phyloP scores from a whole-genome alignment of 2,888 invertebrate species.

The Drymonia ruficornis region DNA sequence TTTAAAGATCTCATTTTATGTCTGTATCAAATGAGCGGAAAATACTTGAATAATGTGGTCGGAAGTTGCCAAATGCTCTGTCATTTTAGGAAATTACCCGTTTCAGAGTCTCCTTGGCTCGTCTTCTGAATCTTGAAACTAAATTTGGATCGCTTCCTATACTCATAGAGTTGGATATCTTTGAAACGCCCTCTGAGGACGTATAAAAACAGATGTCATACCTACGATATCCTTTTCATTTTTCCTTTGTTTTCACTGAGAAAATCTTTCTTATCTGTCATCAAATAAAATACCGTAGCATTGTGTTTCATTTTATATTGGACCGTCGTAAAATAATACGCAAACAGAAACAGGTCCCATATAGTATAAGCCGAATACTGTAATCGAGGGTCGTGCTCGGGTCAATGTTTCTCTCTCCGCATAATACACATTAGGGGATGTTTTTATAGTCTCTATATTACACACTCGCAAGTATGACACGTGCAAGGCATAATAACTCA shows the following conservation, averaged over 20 bases:
- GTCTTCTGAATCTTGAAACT: neutral
- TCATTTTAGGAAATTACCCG: constrained; percentile 1
- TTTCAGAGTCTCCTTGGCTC: neutral
- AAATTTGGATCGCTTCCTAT: neutral
- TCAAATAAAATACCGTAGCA: neutral
- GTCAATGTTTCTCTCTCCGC: constrained; percentile 1
- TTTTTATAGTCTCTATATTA: constrained; percentile 1
- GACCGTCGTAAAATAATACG: constrained; percentile 3
- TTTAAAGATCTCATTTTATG: neutral
- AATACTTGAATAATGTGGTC: neutral
- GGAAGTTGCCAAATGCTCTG: neutral
- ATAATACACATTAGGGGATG: neutral
- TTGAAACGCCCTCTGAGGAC: too few species aligned
- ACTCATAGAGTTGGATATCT: neutral
- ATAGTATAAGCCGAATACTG: neutral
- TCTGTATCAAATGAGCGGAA: neutral
- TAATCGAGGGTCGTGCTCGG: neutral
- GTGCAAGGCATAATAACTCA: constrained; percentile 3
- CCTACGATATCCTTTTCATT: neutral
- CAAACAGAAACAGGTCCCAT: neutral
- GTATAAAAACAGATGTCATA: too few species aligned
- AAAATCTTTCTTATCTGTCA: neutral
- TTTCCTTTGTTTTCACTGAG: neutral
- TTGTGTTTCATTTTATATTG: neutral
- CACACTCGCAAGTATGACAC: neutral